Evolutionary conservation across 1,140 invertebrate genomes (phyloP).

Genomic region (Coboldia fuscipes): DNA sequence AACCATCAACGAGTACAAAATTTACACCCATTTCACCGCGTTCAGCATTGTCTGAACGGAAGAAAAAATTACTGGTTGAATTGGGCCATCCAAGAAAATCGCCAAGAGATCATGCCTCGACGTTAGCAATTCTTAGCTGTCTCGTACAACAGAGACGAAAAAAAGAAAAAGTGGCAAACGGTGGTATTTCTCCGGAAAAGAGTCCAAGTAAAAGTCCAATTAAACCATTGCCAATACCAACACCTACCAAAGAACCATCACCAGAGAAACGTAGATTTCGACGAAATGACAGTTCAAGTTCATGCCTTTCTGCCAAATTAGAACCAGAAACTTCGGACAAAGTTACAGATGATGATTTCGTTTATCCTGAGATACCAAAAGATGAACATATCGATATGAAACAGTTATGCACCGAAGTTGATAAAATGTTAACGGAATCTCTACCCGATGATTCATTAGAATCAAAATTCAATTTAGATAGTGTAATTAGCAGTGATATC

Average conservation of each 20-base stretch:
- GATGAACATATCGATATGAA: no score
- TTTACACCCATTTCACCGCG: no score
- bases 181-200: slow-evolving; percentile 2
- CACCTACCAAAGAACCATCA: not conserved
- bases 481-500: no score
- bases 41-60: no score
- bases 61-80: not conserved
- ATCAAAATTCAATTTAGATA: no score
- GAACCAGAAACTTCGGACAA: not conserved
- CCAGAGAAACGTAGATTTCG: not conserved
- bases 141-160: slow-evolving; percentile 30
- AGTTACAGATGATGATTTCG: no score
- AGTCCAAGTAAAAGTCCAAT: not conserved
- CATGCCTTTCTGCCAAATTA: not conserved
- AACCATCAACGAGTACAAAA: no score
- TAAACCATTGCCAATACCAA: no score
- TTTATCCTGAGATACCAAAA: no score
- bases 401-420: no score
- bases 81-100: slow-evolving; percentile 40
- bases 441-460: no score
- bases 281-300: not conserved
- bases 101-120: slow-evolving; percentile 63
- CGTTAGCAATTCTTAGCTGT: slow-evolving; percentile 53
- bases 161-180: slow-evolving; percentile 5
- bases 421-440: no score